Evolutionary conservation across 2,888 invertebrate species (phyloP).

Genomic region (Dryocosmus kuriphilus): DNA sequence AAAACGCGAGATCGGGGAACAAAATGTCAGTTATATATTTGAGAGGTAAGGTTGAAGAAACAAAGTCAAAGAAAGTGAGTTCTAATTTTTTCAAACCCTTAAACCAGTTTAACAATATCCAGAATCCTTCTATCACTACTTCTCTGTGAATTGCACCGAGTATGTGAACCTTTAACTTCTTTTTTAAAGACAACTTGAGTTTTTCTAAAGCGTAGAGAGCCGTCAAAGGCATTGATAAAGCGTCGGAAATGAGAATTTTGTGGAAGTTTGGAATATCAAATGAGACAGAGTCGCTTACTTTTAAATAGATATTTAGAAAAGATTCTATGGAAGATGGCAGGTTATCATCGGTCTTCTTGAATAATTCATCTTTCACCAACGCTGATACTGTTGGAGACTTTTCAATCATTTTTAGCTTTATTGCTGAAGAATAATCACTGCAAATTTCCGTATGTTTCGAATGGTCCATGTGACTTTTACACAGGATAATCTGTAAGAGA

Average conservation of each 20-base stretch:
- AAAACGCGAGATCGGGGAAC: conserved; percentile 44
- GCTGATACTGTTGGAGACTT: background rate
- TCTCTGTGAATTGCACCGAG: background rate
- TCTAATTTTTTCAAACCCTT: conserved; percentile 42
- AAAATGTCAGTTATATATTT: background rate
- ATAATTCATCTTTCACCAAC: background rate
- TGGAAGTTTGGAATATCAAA: too few species aligned
- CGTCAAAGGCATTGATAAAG: background rate
- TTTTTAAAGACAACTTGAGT: background rate
- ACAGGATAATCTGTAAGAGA: background rate
- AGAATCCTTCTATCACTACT: background rate
- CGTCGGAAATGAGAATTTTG: background rate
- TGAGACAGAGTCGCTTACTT: background rate
- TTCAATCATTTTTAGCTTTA: background rate
- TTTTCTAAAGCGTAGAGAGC: background rate
- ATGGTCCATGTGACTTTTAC: background rate
- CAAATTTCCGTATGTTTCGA: background rate
- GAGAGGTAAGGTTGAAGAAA: background rate
- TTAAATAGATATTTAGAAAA: background rate
- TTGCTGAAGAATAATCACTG: background rate
- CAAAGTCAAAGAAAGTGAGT: background rate
- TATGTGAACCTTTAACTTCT: background rate
- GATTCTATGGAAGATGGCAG: background rate
- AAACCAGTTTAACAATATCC: conserved; percentile 3
- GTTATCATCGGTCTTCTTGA: background rate